Base-by-base conservation (phyloP, 2,888 invertebrate species). In the Molorchus minor region DNA sequence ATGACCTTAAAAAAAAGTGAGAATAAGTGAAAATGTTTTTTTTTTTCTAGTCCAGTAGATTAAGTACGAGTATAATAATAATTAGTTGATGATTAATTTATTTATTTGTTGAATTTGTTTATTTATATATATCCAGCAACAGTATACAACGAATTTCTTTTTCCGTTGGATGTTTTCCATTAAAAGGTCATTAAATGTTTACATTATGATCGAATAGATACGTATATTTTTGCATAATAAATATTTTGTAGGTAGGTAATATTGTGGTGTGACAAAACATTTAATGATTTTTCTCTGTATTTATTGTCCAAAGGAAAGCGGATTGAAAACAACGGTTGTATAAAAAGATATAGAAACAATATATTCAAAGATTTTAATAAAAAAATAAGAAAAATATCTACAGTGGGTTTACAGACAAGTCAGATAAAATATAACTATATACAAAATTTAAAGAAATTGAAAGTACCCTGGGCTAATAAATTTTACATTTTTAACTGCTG, bases 81-180 rank as follows among this genome's bases (percentile, higher is more conserved):
- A 21, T 19, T 38, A 43, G 29, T 53, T 38, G 53, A 33, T 46
- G 29, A 56, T 57, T 59, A 43, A 45, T 56, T 47, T 49, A 60
- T 60, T 60, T 43, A 20, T 36, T 38, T 51, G 15, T 36, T 38
- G 20, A n/a, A 21, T 3, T 15, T 43, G 21, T 51, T 67, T 61
- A 68, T 65, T 49, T 19, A 38, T n/a, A 33, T 33, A n/a, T 33
- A 33, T 36, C 20, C 19, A 68, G 67, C 66, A 69, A 68, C 60
- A 65, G 58, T 69, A 68, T 73, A 73, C 75, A 75, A 75, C 75
- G 75, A 75, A 75, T 61, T 54, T 53, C 64, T 66, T 62, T 67
- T 38, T 49, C 49, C 12, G 13, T 30, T 12, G 30, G 7, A 30
- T 56, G n/a, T n/a, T n/a, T 55, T 44, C 25, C 7, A 16, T n/a